A percentile compares a stretch with the other conserved stretches of the same genome.
phyloP scores from a whole-genome alignment of 2,888 invertebrate species.

The Pharmacophagus antenor region DNA sequence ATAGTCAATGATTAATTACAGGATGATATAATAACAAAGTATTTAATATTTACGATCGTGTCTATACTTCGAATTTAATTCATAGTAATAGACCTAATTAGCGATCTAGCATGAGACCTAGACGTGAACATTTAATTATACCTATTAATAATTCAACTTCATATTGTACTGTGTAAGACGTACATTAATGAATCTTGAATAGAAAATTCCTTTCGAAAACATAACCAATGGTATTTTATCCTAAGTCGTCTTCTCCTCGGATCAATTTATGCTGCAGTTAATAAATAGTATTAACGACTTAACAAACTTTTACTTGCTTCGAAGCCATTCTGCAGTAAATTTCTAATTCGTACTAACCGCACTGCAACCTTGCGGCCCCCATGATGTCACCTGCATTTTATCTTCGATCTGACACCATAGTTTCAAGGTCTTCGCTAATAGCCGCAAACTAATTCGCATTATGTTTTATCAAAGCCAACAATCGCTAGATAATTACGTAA shows the following conservation, averaged over 20 bases:
- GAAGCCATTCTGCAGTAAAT: neutral
- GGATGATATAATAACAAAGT: neutral
- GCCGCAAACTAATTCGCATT: conserved; percentile 13
- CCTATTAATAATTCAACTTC: conserved; percentile 18
- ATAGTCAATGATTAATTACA: no score
- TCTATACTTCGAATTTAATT: conserved; percentile 25
- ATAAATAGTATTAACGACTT: neutral
- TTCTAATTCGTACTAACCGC: neutral
- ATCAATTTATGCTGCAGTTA: neutral
- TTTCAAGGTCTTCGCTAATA: conserved; percentile 22
- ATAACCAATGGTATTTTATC: neutral
- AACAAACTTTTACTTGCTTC: neutral
- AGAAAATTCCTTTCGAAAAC: neutral
- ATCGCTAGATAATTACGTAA: conserved; percentile 10
- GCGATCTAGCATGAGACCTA: conserved; percentile 17
- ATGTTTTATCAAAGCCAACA: conserved; percentile 5
- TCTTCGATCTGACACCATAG: conserved; percentile 24
- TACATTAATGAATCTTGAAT: neutral
- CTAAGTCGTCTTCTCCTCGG: neutral
- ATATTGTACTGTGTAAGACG: neutral
- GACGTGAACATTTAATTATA: conserved; percentile 26
- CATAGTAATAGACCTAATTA: conserved; percentile 24
- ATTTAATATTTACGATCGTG: conserved; percentile 9
- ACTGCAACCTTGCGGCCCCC: conserved; percentile 9
- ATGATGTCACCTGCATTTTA: conserved; percentile 26